Conservation (phyloP, 2,888 invertebrate species). For the Stomorhina lunata region DNA sequence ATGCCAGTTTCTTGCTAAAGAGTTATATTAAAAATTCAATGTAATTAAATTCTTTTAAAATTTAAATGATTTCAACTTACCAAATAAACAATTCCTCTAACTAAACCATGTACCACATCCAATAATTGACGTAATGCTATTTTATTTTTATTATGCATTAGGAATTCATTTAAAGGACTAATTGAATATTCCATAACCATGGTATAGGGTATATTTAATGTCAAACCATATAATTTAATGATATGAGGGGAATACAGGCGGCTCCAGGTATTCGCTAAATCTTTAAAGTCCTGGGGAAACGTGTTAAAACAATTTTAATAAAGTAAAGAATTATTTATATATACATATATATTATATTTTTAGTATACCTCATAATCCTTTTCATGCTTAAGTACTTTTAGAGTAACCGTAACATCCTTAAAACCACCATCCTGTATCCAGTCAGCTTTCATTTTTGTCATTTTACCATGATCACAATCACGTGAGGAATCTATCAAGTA, state of each 20-base stretch:
- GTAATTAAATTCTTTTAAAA: too few relatives aligned
- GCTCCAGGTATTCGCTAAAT: constrained; percentile 89
- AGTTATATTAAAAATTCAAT: too few relatives aligned
- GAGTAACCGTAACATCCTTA: constrained; percentile 88
- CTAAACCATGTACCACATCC: constrained; percentile 89
- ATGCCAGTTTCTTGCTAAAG: constrained; percentile 87
- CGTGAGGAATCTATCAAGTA: constrained; percentile 82
- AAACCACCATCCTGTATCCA: constrained; percentile 87
- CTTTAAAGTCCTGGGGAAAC: constrained; percentile 86
- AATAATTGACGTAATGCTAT: constrained; percentile 87
- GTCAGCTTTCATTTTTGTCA: constrained; percentile 86
- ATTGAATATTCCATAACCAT: constrained; percentile 90
- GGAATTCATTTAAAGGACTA: constrained; percentile 86
- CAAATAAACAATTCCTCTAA: constrained; percentile 92
- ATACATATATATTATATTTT: background rate
- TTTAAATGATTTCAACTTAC: constrained; percentile 81
- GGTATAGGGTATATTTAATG: constrained; percentile 88
- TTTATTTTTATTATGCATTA: constrained; percentile 79
- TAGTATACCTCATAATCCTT: constrained; percentile 82
- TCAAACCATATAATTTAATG: constrained; percentile 88
- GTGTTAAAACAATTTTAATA: background rate
- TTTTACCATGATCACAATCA: constrained; percentile 83
- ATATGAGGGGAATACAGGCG: constrained; percentile 88
- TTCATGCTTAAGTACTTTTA: constrained; percentile 87
- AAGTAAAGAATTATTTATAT: background rate